Conservation (phyloP, 2,113 vertebrate species). For the Myotis lucifugus region DNA sequence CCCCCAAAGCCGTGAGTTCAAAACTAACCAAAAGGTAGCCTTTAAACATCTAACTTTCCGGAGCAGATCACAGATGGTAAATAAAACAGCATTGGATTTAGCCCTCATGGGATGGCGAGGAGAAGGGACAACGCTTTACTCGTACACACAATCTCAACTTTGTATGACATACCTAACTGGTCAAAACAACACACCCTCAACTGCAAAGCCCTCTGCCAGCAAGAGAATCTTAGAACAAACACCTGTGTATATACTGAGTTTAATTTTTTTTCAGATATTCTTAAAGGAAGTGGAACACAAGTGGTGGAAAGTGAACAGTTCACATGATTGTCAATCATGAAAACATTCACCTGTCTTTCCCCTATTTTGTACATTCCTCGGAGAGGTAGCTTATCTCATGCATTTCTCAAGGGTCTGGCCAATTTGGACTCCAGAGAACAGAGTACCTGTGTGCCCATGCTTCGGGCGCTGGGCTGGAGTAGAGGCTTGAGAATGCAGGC, state of each 20-base stretch:
- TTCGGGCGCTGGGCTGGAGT: neutral
- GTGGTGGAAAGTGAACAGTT: neutral
- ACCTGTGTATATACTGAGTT: neutral
- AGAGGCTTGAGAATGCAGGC: slow-evolving; percentile 65
- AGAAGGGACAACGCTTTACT: neutral
- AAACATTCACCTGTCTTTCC: neutral
- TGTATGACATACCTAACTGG: neutral
- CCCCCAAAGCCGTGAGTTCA: neutral
- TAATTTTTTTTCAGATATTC: neutral
- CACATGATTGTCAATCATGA: neutral
- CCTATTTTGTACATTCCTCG: neutral
- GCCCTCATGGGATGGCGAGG: neutral
- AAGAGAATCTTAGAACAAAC: neutral
- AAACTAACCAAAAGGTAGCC: neutral
- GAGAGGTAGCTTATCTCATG: neutral
- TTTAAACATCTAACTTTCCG: neutral
- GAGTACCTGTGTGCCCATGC: slow-evolving; percentile 64
- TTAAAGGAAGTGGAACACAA: rapidly evolving
- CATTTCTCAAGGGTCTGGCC: neutral
- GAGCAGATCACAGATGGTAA: neutral
- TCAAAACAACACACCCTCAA: neutral
- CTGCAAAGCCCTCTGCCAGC: neutral
- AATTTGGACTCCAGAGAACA: neutral
- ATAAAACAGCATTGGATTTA: neutral
- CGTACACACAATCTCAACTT: neutral